phyloP scores from a whole-genome alignment of 2,888 invertebrate genomes.

The Ceraclea dissimilis region DNA sequence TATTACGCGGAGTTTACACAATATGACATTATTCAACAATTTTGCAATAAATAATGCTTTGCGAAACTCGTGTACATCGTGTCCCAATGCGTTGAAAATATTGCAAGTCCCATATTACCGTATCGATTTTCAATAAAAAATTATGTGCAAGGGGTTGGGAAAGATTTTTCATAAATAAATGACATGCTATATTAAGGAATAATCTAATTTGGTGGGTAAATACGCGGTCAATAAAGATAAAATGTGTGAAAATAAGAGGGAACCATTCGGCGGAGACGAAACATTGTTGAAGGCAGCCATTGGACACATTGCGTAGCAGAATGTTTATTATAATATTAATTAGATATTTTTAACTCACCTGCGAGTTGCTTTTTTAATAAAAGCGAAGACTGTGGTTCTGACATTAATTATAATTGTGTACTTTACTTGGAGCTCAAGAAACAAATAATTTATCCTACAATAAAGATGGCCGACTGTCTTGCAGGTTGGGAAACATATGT shows the following conservation, averaged over 20 bases:
- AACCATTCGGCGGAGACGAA: background rate
- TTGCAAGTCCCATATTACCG: no score
- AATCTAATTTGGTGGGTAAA: background rate
- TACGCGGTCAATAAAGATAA: no score
- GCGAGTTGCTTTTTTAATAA: slow-evolving; percentile 91
- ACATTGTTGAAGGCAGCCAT: background rate
- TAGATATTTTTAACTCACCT: slow-evolving; percentile 55
- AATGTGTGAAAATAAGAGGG: background rate
- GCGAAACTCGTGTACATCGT: background rate
- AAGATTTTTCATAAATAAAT: background rate
- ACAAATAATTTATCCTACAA: slow-evolving; percentile 60
- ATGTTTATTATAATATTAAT: background rate
- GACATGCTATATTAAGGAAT: background rate
- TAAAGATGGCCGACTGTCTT: slow-evolving; percentile 62
- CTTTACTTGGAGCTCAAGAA: slow-evolving; percentile 66
- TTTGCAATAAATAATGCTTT: background rate
- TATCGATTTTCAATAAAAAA: background rate
- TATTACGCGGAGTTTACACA: no score
- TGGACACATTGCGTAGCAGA: background rate
- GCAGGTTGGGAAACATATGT: slow-evolving; percentile 35
- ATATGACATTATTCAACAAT: no score
- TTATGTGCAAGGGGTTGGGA: no score
- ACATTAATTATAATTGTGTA: slow-evolving; percentile 82
- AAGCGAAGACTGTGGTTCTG: slow-evolving; percentile 60
- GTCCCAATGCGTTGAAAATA: background rate